These are phyloP conservation scores for Acleris emargana DNA, from an alignment of 2,888 invertebrate genomes.

Conservation along the genomic window DNA sequence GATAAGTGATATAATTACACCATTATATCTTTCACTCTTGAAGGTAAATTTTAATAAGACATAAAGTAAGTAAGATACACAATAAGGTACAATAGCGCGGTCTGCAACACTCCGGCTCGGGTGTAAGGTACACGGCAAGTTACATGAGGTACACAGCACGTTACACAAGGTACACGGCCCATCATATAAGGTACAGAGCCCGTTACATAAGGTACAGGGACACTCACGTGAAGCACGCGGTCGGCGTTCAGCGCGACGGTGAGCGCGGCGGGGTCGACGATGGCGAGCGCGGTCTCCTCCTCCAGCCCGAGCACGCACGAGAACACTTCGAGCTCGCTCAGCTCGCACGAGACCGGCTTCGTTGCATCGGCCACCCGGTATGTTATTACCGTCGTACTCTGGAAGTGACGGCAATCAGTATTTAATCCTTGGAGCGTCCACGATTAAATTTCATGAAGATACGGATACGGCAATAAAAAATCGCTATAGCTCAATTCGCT, in stretches of 20 bases:
- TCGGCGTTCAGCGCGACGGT: constrained; percentile 86
- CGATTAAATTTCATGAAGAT: no score
- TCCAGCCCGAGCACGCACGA: constrained; percentile 95
- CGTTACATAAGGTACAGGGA: neutral
- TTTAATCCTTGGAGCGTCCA: no score
- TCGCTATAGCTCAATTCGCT: no score
- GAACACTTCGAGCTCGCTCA: constrained; percentile 96
- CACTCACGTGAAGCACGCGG: constrained; percentile 75
- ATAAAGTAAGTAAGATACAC: no score
- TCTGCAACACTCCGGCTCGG: no score
- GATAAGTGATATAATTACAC: no score
- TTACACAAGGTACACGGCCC: neutral
- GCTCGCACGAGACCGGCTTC: constrained; percentile 92
- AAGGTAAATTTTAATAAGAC: no score
- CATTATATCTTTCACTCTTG: no score
- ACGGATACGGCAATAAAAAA: no score
- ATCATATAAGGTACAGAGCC: neutral
- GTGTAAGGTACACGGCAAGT: neutral
- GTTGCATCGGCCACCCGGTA: constrained; percentile 88
- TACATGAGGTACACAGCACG: neutral
- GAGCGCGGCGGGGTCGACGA: constrained; percentile 96
- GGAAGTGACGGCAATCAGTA: constrained; percentile 23
- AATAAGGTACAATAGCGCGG: no score
- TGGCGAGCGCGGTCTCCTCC: constrained; percentile 96
- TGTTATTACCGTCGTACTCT: constrained; percentile 94